These are phyloP conservation scores for Pica pica DNA, from an alignment of 2,113 vertebrate genomes.

Conservation along the genomic window DNA sequence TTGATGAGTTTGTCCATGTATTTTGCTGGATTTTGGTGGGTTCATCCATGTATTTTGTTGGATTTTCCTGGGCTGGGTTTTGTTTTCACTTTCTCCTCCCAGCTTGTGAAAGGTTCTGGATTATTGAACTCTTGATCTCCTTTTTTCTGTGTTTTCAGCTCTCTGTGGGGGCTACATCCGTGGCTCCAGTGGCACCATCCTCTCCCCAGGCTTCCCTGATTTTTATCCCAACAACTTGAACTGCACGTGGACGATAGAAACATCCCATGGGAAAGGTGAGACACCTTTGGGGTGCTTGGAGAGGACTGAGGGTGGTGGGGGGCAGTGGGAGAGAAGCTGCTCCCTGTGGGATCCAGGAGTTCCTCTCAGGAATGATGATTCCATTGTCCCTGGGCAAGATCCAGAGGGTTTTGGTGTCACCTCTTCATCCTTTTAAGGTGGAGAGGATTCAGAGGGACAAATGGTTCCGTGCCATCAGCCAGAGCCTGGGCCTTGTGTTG, in stretches of 20 bases:
- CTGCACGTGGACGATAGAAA: constrained; percentile 96
- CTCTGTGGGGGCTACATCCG: constrained; percentile 96
- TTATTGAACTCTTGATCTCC: not conserved
- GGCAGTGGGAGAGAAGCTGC: too few relatives aligned
- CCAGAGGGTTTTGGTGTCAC: not conserved
- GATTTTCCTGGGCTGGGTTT: not conserved
- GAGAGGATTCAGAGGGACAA: not conserved
- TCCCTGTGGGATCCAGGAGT: not conserved
- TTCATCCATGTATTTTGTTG: not conserved
- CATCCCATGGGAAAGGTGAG: constrained; percentile 95
- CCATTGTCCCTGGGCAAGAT: not conserved
- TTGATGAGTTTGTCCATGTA: not conserved
- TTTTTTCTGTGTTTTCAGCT: constrained; percentile 56
- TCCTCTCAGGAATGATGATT: not conserved
- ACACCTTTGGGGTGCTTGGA: not conserved
- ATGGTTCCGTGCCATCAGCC: rapidly evolving
- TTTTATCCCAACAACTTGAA: constrained; percentile 99
- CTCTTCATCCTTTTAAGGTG: not conserved
- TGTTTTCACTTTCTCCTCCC: not conserved
- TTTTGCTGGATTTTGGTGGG: not conserved
- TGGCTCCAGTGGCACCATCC: constrained; percentile 89
- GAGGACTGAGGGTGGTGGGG: rapidly evolving
- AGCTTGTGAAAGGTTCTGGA: not conserved
- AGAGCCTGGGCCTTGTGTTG: too few relatives aligned
- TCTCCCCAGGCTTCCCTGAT: constrained; percentile 96